Conservation (phyloP, 2,888 invertebrate genomes). For the Fabriciana adippe region DNA sequence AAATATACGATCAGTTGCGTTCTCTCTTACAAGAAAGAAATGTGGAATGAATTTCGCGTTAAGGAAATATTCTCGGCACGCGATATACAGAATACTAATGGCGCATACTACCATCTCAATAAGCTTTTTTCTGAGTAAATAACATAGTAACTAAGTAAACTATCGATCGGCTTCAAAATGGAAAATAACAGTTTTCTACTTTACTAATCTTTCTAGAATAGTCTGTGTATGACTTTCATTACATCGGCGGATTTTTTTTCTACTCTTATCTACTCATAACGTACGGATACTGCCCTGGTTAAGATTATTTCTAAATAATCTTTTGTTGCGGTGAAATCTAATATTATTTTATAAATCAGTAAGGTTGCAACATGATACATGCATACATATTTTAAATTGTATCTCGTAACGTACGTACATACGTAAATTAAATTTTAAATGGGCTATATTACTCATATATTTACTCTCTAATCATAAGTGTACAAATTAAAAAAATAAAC, state of each 20-base stretch:
- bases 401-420: background rate
- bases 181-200: background rate
- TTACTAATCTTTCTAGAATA: background rate
- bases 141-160: background rate
- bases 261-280: no score
- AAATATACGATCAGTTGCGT: background rate
- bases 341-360: conserved; percentile 28
- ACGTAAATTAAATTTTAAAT: no score
- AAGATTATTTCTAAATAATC: conserved; percentile 36
- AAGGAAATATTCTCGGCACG: conserved; percentile 4
- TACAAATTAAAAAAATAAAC: no score
- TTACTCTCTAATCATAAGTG: no score
- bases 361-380: conserved; percentile 29
- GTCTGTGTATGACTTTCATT: no score
- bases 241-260: no score
- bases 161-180: background rate
- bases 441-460: no score
- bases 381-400: conserved; percentile 30
- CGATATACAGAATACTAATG: conserved; percentile 1
- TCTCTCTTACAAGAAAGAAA: background rate
- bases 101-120: background rate
- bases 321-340: conserved; percentile 37
- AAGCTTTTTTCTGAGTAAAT: background rate
- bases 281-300: no score
- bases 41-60: background rate